phyloP scores from a whole-genome alignment of 2,888 invertebrate genomes.

The Aleiodes alternator region DNA sequence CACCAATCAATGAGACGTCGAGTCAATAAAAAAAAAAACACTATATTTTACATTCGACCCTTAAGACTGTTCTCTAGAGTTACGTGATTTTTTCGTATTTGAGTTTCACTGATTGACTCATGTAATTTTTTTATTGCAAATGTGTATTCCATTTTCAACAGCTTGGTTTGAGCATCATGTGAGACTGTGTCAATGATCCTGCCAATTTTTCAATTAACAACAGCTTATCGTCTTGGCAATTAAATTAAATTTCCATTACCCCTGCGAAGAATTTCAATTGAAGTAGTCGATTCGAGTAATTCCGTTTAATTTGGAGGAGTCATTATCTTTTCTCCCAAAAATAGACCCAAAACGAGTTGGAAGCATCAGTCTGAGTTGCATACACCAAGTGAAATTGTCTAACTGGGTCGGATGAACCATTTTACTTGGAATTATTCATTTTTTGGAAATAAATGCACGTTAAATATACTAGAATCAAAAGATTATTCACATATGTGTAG shows the following conservation, averaged over 20 bases:
- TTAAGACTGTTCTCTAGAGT: background rate
- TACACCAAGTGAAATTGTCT: too few relatives aligned
- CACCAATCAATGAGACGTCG: too few relatives aligned
- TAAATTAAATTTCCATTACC: conserved; percentile 8
- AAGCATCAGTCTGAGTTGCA: too few relatives aligned
- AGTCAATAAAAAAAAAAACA: too few relatives aligned
- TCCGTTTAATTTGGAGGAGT: background rate
- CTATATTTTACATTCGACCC: too few relatives aligned
- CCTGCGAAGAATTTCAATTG: background rate
- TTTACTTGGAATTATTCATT: background rate
- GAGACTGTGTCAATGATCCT: too few relatives aligned
- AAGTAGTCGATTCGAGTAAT: background rate
- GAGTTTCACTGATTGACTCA: conserved; percentile 12
- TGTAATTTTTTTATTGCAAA: background rate
- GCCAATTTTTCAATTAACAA: too few relatives aligned
- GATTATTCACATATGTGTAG: too few relatives aligned
- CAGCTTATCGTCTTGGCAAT: background rate
- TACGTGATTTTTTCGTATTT: background rate
- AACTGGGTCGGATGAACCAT: background rate
- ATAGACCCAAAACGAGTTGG: background rate
- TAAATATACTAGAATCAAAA: too few relatives aligned
- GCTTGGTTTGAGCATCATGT: too few relatives aligned
- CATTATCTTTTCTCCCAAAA: background rate
- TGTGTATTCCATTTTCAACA: too few relatives aligned
- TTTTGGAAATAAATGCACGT: too few relatives aligned